phyloP scores from a whole-genome alignment of 2,888 invertebrate genomes.

The Lochmaea crataegi region DNA sequence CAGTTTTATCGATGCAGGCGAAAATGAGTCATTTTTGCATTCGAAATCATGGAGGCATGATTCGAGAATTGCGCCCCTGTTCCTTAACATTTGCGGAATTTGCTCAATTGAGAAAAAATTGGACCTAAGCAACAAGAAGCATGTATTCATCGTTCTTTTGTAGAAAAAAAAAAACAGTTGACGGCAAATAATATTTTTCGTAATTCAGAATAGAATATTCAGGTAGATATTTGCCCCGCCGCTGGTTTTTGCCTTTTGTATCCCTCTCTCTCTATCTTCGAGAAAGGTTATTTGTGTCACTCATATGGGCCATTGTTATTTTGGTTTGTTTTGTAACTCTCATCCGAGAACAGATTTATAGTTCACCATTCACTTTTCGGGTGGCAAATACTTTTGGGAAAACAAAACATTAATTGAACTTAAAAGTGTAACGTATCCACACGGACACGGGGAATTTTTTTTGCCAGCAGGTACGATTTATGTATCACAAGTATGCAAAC shows the following conservation, averaged over 20 bases:
- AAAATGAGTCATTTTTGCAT: too few relatives aligned
- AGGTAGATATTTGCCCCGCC: conserved; percentile 5
- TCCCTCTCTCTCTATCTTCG: conserved; percentile 29
- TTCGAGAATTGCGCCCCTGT: too few relatives aligned
- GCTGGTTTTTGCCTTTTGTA: conserved; percentile 36
- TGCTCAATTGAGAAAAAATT: too few relatives aligned
- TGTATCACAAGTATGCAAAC: conserved; percentile 41
- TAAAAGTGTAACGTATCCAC: conserved; percentile 56
- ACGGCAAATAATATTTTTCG: too few relatives aligned
- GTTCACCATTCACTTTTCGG: conserved; percentile 52
- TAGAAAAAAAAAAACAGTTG: too few relatives aligned
- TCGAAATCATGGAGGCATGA: too few relatives aligned
- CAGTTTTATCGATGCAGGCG: too few relatives aligned
- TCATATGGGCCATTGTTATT: conserved; percentile 64
- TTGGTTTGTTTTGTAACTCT: conserved; percentile 65
- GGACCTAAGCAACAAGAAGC: too few relatives aligned
- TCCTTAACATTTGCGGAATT: too few relatives aligned
- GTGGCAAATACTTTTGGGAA: conserved; percentile 54
- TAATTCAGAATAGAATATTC: too few relatives aligned
- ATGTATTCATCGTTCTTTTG: too few relatives aligned
- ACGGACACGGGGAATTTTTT: conserved; percentile 45
- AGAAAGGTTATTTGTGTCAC: conserved; percentile 63
- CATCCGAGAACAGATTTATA: conserved; percentile 58
- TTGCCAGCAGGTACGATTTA: conserved; percentile 47
- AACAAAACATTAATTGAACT: conserved; percentile 59